Evolutionary conservation across 2,888 invertebrate genomes (phyloP), one percentile per base, ranked within the genome.

Genomic region (Cataglyphis cursor): DNA sequence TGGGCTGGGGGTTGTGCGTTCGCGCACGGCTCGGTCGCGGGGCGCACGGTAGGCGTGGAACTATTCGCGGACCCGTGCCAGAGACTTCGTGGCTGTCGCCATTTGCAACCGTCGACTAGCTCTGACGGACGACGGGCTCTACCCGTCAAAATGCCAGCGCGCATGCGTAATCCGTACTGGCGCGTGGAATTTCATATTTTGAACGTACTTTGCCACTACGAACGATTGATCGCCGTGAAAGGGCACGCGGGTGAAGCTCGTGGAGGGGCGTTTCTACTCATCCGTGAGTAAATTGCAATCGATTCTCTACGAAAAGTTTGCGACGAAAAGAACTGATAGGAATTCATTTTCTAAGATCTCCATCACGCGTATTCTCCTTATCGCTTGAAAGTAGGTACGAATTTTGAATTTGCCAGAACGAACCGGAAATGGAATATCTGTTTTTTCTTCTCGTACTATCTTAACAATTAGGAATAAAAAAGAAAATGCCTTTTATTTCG

Each of bases 81-180:
- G 91, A 91, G 91, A 93, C 91, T 93, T 93, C 90, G 92, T 93
- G 92, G 92, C 93, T 93, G 93, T 94, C 94, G 94, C 94, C 94
- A 94, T 94, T 94, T 94, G 94, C 94, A 94, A 93, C 93, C 93
- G 93, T 91, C 91, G 92, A 93, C 93, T 93, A 90, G 91, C 90
- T 93, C 48, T 31, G 91, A 91, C 93, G 93, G 89, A 86, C 87
- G 62, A 85, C 81, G 73, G 21, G 70, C 72, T 73, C 82, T 87
- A 85, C 88, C 87, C 88, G 88, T 88, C 87, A 64, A 76, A 89
- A 87, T 88, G 85, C 87, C 89, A 90, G 21, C 84, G 87, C 85
- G 91, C 82, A 62, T 64, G 88, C 90, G 91, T 78, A 35, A 28
- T 88, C 31, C 9, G 8, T 12, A 41, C n/a, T 59, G 74, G 82